Evolutionary conservation across 2,113 vertebrate species (phyloP).

Genomic region (Notechis scutatus): DNA sequence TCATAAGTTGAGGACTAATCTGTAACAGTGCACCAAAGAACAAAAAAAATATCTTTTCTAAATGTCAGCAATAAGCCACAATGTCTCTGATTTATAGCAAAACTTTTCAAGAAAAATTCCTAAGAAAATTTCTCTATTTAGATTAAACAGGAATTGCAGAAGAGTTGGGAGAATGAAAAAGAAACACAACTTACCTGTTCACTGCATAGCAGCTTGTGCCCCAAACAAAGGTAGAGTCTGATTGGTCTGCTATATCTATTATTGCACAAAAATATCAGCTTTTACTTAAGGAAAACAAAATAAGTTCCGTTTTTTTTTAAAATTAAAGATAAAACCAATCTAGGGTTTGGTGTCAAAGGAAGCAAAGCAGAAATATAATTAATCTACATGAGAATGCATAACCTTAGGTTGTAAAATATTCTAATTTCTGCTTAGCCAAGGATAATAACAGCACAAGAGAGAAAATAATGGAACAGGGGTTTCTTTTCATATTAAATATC

Average conservation of each 20-base stretch:
- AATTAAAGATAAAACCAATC: constrained; percentile 46
- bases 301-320: constrained; percentile 17
- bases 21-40: neutral
- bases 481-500: constrained; percentile 18
- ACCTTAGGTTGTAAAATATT: constrained; percentile 23
- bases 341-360: constrained; percentile 16
- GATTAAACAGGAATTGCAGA: neutral
- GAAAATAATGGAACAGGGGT: constrained; percentile 49
- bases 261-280: constrained; percentile 31
- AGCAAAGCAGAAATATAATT: constrained; percentile 47
- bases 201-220: constrained; percentile 43
- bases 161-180: neutral
- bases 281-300: constrained; percentile 3
- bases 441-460: neutral
- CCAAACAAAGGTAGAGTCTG: constrained; percentile 62
- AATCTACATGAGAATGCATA: constrained; percentile 51
- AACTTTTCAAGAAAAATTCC: neutral
- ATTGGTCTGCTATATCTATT: constrained; percentile 59
- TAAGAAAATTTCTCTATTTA: neutral
- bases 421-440: constrained; percentile 48
- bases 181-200: constrained; percentile 49
- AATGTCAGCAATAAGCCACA: neutral
- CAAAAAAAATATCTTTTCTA: neutral
- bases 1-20: neutral
- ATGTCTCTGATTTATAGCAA: neutral